Conservation (phyloP, 2,797 vertebrate species). For the Chromobotia macracanthus region DNA sequence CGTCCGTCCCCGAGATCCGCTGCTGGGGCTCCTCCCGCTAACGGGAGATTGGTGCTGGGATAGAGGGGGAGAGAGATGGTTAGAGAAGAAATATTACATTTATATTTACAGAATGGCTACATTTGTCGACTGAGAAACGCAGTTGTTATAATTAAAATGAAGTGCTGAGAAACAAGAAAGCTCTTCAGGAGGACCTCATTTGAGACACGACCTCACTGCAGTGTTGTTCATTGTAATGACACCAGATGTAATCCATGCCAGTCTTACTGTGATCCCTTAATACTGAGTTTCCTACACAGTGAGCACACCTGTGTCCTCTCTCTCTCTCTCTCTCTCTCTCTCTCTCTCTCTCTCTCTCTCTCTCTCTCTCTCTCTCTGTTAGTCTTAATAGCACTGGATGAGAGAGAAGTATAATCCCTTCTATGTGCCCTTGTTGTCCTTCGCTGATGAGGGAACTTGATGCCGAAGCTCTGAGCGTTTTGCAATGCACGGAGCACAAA, state of each 20-base stretch:
- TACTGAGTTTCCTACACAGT: conserved; percentile 22
- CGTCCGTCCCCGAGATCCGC: conserved; percentile 19
- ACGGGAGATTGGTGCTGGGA: conserved; percentile 6
- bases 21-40: conserved; percentile 38
- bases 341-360: neutral
- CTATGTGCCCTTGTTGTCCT: conserved; percentile 38
- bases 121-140: neutral
- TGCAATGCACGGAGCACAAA: conserved; percentile 35
- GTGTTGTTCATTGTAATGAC: conserved; percentile 7
- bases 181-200: no score
- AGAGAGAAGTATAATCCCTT: conserved; percentile 26
- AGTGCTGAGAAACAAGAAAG: neutral
- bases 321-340: neutral
- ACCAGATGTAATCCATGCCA: conserved; percentile 23
- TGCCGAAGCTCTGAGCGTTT: conserved; percentile 25
- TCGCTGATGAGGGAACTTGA: conserved; percentile 34
- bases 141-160: neutral
- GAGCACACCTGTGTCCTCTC: conserved; percentile 30
- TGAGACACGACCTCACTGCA: neutral
- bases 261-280: conserved; percentile 33
- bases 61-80: conserved; percentile 9
- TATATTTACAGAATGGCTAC: no score
- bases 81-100: no score
- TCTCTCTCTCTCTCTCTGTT: neutral
- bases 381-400: conserved; percentile 4